A percentile compares a stretch with the other conserved stretches of the same genome.
These are phyloP conservation scores for Pungitius pungitius DNA, from an alignment of 2,113 vertebrate species.

Conservation along the genomic window DNA sequence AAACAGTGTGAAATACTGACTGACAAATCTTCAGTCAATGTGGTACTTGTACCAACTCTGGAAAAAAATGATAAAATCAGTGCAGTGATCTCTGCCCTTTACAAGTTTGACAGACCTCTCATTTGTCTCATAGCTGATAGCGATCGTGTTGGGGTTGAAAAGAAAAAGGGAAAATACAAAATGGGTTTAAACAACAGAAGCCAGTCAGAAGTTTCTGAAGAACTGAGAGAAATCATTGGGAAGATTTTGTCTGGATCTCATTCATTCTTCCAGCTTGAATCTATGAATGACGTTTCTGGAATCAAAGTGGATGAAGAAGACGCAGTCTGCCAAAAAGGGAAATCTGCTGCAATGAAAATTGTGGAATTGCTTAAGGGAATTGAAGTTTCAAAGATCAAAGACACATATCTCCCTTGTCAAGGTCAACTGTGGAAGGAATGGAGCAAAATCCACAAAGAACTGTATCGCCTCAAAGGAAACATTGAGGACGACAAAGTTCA, in stretches of 20 bases:
- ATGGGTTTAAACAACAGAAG: slow-evolving; percentile 71
- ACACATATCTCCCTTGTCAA: slow-evolving; percentile 50
- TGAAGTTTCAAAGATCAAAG: slow-evolving; percentile 70
- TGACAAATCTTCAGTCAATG: slow-evolving; percentile 68
- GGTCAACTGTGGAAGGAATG: slow-evolving; percentile 70
- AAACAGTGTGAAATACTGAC: slow-evolving; percentile 68
- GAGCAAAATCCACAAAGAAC: slow-evolving; percentile 76
- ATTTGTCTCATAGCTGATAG: slow-evolving; percentile 69
- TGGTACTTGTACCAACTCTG: slow-evolving; percentile 66
- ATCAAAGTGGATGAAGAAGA: slow-evolving; percentile 72
- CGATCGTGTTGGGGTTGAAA: background rate
- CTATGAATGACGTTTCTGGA: slow-evolving; percentile 41
- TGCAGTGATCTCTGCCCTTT: slow-evolving; percentile 48
- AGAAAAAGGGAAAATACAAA: slow-evolving; percentile 39
- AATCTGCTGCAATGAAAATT: slow-evolving; percentile 44
- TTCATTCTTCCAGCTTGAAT: slow-evolving; percentile 51
- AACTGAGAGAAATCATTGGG: slow-evolving; percentile 64
- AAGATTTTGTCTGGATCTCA: slow-evolving; percentile 45
- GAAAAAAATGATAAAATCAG: slow-evolving; percentile 33
- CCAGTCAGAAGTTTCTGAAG: slow-evolving; percentile 59
- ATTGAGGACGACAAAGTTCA: slow-evolving; percentile 63
- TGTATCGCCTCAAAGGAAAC: slow-evolving; percentile 66
- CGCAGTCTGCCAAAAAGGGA: slow-evolving; percentile 47
- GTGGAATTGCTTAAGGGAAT: slow-evolving; percentile 44
- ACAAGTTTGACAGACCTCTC: slow-evolving; percentile 57